Evolutionary conservation across 2,113 vertebrate species (phyloP).

Genomic region (Circaetus gallicus): DNA sequence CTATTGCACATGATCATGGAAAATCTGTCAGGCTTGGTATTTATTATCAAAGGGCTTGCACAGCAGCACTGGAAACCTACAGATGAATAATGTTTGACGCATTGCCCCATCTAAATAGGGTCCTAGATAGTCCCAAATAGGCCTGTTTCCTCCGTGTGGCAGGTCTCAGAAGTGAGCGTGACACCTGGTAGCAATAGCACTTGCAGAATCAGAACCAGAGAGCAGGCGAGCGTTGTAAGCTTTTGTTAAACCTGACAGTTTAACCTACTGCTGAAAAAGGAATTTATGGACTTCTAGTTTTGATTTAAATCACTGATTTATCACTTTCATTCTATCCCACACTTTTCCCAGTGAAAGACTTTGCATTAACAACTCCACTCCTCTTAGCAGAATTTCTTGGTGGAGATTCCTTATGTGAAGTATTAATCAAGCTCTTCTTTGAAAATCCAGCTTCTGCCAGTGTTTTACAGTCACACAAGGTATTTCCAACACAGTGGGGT

Average conservation of each 20-base stretch:
- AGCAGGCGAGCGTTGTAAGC: background rate
- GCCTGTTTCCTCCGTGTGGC: background rate
- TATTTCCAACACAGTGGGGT: background rate
- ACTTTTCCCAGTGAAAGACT: background rate
- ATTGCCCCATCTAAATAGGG: background rate
- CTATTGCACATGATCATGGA: background rate
- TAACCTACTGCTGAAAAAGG: constrained; percentile 53
- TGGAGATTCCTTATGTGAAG: background rate
- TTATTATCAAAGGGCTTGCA: background rate
- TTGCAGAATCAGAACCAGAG: constrained; percentile 16
- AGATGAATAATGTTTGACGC: background rate
- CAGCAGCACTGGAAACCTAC: background rate
- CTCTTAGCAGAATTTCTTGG: background rate
- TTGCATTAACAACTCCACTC: background rate
- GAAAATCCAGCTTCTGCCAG: background rate
- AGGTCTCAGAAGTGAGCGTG: background rate
- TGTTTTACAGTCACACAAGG: background rate
- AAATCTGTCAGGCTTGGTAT: background rate
- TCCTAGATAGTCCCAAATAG: background rate
- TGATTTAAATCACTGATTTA: constrained; percentile 50
- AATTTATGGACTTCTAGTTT: constrained; percentile 47
- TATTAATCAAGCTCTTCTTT: background rate
- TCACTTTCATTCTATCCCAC: background rate
- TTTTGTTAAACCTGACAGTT: constrained; percentile 55
- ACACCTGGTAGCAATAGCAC: constrained; percentile 31